Evolutionary conservation across 2,888 invertebrate genomes (phyloP).

Genomic region (Leucophenga maculata): DNA sequence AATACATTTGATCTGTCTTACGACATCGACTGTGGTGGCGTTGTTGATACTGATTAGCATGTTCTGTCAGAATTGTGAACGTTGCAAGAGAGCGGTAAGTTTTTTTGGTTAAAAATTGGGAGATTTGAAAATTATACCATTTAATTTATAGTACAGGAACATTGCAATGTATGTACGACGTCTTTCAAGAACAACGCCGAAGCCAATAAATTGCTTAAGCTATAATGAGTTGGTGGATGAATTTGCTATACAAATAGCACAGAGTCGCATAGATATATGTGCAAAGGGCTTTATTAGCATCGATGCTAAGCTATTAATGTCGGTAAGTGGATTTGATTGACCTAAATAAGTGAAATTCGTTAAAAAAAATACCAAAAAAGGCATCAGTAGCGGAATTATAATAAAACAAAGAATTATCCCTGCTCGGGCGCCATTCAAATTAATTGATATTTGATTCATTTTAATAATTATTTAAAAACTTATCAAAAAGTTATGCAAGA

Average conservation of each 20-base stretch:
- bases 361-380: not conserved
- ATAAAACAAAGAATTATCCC: not conserved
- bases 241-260: constrained; percentile 59
- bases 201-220: constrained; percentile 30
- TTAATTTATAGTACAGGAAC: too few species aligned
- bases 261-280: constrained; percentile 51
- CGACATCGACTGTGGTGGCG: constrained; percentile 40
- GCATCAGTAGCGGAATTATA: not conserved
- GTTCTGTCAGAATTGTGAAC: constrained; percentile 56
- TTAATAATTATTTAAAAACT: too few species aligned
- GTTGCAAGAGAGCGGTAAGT: constrained; percentile 56
- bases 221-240: constrained; percentile 54
- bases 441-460: too few species aligned
- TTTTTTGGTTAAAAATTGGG: too few species aligned
- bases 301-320: constrained; percentile 59
- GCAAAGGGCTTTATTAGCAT: constrained; percentile 57
- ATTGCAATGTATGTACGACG: constrained; percentile 42
- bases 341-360: not conserved
- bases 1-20: constrained; percentile 42
- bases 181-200: constrained; percentile 39
- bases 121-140: not conserved
- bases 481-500: too few species aligned
- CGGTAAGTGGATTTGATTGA: constrained; percentile 41
- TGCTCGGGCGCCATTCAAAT: too few species aligned
- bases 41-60: constrained; percentile 39